Evolutionary conservation across 2,113 vertebrate genomes (phyloP).

Genomic region (Sterrhoptilus dennistouni): DNA sequence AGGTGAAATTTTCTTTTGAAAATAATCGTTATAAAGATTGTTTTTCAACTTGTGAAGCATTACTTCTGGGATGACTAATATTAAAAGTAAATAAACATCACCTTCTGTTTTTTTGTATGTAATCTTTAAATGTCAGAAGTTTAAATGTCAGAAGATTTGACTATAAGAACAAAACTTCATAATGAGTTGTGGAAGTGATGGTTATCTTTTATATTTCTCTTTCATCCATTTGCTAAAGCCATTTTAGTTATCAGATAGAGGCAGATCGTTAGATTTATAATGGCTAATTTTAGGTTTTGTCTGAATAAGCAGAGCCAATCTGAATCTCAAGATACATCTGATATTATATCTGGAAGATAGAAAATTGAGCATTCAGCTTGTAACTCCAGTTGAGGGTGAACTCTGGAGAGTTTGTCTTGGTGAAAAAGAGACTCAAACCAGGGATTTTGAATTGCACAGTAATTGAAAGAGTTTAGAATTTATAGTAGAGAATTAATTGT

Average conservation of each 20-base stretch:
- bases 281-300: not conserved
- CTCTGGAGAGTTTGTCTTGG: not conserved
- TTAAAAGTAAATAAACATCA: not conserved
- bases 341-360: not conserved
- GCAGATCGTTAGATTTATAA: not conserved
- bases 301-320: not conserved
- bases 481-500: not conserved
- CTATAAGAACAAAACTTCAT: not conserved
- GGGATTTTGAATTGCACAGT: not conserved
- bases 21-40: not conserved
- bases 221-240: not conserved
- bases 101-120: not conserved
- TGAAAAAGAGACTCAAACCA: not conserved
- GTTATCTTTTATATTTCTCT: not conserved
- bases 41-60: not conserved
- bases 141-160: not conserved
- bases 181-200: not conserved
- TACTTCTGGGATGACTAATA: not conserved
- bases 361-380: not conserved
- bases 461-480: not conserved
- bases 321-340: not conserved
- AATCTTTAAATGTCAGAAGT: not conserved
- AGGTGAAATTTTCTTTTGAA: not conserved
- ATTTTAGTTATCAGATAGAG: not conserved
- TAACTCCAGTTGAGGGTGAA: not conserved